Evolutionary conservation across 92 coral and sea anemone species (phyloP), one percentile per base, ranked within the genome.

Genomic region (Porites rus): DNA sequence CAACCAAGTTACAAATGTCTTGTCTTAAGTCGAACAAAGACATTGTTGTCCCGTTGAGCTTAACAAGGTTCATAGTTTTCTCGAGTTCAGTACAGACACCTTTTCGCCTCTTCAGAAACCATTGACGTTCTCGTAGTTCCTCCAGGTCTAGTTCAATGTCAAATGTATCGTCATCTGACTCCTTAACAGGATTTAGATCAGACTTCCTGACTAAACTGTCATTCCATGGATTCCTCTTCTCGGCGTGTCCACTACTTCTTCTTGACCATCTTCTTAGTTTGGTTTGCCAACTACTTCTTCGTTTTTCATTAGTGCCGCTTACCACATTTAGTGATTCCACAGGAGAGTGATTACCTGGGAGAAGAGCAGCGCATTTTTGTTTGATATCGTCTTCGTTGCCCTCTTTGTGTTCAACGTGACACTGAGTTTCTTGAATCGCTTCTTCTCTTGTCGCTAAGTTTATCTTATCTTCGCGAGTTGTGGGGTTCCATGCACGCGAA

Each of bases 21-120:
- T 5, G 43, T 11, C 77, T 51, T 20, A 46, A 50, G 17, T 73
- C 77, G 51, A 46, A n/a, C 60, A 73, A 73, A 28, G 77, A 46
- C 77, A 73, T 73, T 9, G 14, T 68, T 24, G 51, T 10, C 11
- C 73, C 73, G 22, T 68, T 68, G 50, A 68, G 43, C 51, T 68
- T 68, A 5, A 68, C 73, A 51, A 12, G 43, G 51, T 69, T 69
- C 74, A 69, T 14, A 21, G 74, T 69, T 69, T 69, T 69, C 74
- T 69, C 59, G 25, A 73, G 43, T 20, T 73, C 77, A 16, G 2
- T 73, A 20, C 77, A 73, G 16, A 52, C 46, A 17, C 59, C 59
- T 17, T 52, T 58, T 50, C 77, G 56, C 59, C 77, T 46, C 13
- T 73, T 46, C 10, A 10, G 11, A 2, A 8, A 56, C 46, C 0